A percentile compares a stretch with the other conserved stretches of the same genome.
Conservation (phyloP, 1,140 invertebrate genomes). For the Spodoptera litura region DNA sequence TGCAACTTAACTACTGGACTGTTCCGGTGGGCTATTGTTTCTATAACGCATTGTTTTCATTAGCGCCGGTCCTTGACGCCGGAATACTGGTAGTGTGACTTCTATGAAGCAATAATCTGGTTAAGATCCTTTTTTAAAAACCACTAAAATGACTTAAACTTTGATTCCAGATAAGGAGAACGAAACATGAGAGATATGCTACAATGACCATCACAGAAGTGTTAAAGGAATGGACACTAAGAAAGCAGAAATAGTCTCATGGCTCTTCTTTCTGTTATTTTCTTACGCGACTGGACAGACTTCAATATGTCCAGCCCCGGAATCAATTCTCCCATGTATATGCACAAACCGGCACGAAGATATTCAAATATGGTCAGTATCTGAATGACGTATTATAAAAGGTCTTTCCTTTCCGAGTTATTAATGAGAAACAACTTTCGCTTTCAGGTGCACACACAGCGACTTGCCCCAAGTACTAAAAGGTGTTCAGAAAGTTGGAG, state of each 20-base stretch:
- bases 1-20: conserved; percentile 69
- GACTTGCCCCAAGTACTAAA: conserved; percentile 91
- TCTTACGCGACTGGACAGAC: conserved; percentile 54
- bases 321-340: conserved; percentile 89
- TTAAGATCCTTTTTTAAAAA: background rate
- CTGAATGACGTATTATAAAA: background rate
- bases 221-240: conserved; percentile 74
- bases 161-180: conserved; percentile 28
- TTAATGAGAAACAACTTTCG: background rate
- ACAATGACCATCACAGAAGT: conserved; percentile 73
- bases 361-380: conserved; percentile 89
- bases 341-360: conserved; percentile 89
- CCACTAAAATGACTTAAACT: no score
- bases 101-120: conserved; percentile 19
- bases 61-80: conserved; percentile 72
- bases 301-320: conserved; percentile 87
- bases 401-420: background rate
- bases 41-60: conserved; percentile 75
- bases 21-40: conserved; percentile 73
- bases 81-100: conserved; percentile 54
- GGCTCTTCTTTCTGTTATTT: conserved; percentile 63
- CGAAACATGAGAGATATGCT: conserved; percentile 57
- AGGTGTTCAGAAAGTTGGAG: conserved; percentile 90
- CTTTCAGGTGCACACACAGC: conserved; percentile 93
- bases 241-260: conserved; percentile 65